Conservation (phyloP, 2,113 vertebrate genomes). For the Alosa alosa region DNA sequence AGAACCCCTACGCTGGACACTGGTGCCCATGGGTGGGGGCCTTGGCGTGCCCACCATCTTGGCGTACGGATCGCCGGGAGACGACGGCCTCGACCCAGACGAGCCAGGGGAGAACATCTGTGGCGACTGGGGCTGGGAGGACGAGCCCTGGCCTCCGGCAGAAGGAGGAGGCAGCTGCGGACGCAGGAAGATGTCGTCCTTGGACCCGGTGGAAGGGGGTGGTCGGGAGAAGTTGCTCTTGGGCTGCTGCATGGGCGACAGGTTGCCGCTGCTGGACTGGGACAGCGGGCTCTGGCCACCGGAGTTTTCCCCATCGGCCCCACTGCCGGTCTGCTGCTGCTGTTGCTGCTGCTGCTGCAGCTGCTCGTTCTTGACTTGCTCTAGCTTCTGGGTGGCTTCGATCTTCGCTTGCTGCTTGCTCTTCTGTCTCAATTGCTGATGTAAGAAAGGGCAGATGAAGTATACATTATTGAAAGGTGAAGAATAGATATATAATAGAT, state of each 20-base stretch:
- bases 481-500: slow-evolving; percentile 37
- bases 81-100: slow-evolving; percentile 83
- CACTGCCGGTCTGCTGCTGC: slow-evolving; percentile 75
- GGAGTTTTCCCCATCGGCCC: slow-evolving; percentile 73
- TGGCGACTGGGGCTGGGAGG: slow-evolving; percentile 80
- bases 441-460: slow-evolving; percentile 14
- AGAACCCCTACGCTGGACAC: slow-evolving; percentile 75
- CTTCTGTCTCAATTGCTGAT: slow-evolving; percentile 98
- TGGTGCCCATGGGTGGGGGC: slow-evolving; percentile 77
- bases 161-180: slow-evolving; percentile 87
- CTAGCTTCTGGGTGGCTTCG: slow-evolving; percentile 95
- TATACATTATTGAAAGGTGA: slow-evolving; percentile 16
- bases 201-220: slow-evolving; percentile 55
- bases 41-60: slow-evolving; percentile 98
- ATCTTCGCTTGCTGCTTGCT: slow-evolving; percentile 98
- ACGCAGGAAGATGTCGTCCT: slow-evolving; percentile 91
- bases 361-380: slow-evolving; percentile 95
- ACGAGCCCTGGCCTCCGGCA: slow-evolving; percentile 63
- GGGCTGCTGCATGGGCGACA: slow-evolving; percentile 84
- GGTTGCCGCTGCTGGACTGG: slow-evolving; percentile 79
- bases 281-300: slow-evolving; percentile 74
- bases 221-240: slow-evolving; percentile 78
- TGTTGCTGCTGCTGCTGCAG: slow-evolving; percentile 82
- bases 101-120: slow-evolving; percentile 87
- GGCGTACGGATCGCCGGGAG: slow-evolving; percentile 91